phyloP scores from a whole-genome alignment of 1,140 invertebrate genomes.

The Sycophaga agraensis region DNA sequence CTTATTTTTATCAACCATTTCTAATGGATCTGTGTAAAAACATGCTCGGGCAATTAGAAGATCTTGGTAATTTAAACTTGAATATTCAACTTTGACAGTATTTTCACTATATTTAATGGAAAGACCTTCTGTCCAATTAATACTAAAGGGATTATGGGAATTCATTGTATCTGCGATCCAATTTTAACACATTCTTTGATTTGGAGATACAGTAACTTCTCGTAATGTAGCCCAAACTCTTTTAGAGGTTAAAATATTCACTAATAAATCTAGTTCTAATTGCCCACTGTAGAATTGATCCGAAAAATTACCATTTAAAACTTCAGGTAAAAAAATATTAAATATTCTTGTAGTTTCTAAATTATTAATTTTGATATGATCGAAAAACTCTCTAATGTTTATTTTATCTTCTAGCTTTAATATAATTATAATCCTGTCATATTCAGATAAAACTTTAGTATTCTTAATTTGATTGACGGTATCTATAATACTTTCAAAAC shows the following conservation, averaged over 20 bases:
- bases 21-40: constrained; percentile 70
- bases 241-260: constrained; percentile 67
- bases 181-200: constrained; percentile 60
- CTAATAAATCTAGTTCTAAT: constrained; percentile 68
- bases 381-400: constrained; percentile 72
- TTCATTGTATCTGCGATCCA: constrained; percentile 74
- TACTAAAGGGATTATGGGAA: constrained; percentile 77
- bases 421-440: constrained; percentile 56
- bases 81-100: constrained; percentile 58
- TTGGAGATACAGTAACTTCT: constrained; percentile 58
- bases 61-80: constrained; percentile 71
- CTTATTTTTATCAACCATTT: constrained; percentile 56
- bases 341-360: constrained; percentile 62
- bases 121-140: constrained; percentile 76
- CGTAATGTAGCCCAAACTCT: constrained; percentile 77
- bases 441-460: background rate
- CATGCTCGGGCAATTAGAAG: constrained; percentile 70
- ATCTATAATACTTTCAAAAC: constrained; percentile 33
- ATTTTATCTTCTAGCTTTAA: constrained; percentile 56
- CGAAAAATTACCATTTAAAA: constrained; percentile 61
- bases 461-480: constrained; percentile 57
- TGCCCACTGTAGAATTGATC: constrained; percentile 63
- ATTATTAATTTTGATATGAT: constrained; percentile 67
- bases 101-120: background rate
- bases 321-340: constrained; percentile 61